Evolutionary conservation across 1,140 invertebrate genomes (phyloP), one percentile per base, ranked within the genome.

Genomic region (Drosophila parabipectinata): DNA sequence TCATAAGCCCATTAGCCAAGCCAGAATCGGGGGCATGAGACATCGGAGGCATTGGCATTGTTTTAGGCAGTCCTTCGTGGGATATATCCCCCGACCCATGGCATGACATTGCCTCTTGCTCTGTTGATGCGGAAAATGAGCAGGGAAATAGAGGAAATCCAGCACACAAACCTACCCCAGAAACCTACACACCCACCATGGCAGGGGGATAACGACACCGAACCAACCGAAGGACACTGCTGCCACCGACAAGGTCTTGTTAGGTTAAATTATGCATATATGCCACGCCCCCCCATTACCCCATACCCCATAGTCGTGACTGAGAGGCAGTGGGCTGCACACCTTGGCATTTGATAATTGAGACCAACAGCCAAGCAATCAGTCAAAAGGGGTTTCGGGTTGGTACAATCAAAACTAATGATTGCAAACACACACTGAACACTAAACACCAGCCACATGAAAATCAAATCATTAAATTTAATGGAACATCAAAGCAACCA

Each of bases 211-310:
- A 73, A 62, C 67, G 68, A 73, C 72, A 73, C 59, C 72, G 62
- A 51, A 21, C 32, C 77, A 83, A 66, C 63, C 18, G 18, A 75
- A 82, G 78, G 74, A 75, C 83, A 63, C 54, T 37, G 52, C 44
- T 61, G 64, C 74, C 56, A 61, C 75, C 78, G 66, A 82, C 78
- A 82, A 76, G 82, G 75, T 78, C 82, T 82, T 87, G 69, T 87
- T 88, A 87, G 55, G 82, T 88, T 88, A 83, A 87, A 87, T 87
- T 82, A 87, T 87, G 82, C 79, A 87, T 88, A 82, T 68, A 88
- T 62, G 78, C 78, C 63, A 77, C 72, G 54, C 73, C 72, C 57
- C 48, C 37, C 18, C 18, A 18, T 18, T 18, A 18, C 18, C 18
- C 18, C 21, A 61, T 48, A 69, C 47, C 5, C 47, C 21, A 21